Percentiles rank a stretch among this genome's conserved stretches.
Evolutionary conservation across 2,113 vertebrate species (phyloP).

Genomic region (Gambusia holbrooki): DNA sequence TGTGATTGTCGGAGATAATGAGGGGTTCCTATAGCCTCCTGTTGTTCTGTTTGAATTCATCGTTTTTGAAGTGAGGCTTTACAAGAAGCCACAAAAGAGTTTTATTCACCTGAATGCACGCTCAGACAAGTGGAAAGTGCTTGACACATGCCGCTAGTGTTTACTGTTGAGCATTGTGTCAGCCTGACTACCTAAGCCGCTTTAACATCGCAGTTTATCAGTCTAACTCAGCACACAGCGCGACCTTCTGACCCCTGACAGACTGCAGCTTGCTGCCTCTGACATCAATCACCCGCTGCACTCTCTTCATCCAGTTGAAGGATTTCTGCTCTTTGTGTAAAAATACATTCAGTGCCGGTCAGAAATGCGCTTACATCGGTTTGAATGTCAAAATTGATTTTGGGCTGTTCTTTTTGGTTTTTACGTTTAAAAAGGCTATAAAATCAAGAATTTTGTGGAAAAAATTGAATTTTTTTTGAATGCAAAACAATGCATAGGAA

Average conservation of each 20-base stretch:
- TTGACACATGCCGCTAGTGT: conserved; percentile 57
- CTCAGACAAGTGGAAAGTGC: conserved; percentile 43
- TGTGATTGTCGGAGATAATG: not conserved
- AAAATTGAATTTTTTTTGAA: too few species aligned
- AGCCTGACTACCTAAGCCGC: conserved; percentile 28
- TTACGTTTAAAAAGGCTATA: too few species aligned
- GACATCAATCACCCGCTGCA: conserved; percentile 43
- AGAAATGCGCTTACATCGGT: not conserved
- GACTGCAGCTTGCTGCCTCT: conserved; percentile 25
- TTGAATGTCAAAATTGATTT: too few species aligned
- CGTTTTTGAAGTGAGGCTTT: not conserved
- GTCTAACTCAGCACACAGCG: conserved; percentile 37
- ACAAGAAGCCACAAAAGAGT: not conserved
- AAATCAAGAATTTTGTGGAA: too few species aligned
- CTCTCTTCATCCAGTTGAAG: not conserved
- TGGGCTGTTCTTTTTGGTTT: too few species aligned
- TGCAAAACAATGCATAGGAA: too few species aligned
- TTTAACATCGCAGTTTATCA: conserved; percentile 45
- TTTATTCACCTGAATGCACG: not conserved
- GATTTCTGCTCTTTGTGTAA: conserved; percentile 4
- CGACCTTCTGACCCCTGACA: conserved; percentile 47
- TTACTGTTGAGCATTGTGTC: conserved; percentile 44
- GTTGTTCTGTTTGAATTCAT: not conserved
- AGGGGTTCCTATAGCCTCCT: not conserved
- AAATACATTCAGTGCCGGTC: not conserved